Conservation (phyloP, 2,797 vertebrate genomes). For the Artibeus lituratus region DNA sequence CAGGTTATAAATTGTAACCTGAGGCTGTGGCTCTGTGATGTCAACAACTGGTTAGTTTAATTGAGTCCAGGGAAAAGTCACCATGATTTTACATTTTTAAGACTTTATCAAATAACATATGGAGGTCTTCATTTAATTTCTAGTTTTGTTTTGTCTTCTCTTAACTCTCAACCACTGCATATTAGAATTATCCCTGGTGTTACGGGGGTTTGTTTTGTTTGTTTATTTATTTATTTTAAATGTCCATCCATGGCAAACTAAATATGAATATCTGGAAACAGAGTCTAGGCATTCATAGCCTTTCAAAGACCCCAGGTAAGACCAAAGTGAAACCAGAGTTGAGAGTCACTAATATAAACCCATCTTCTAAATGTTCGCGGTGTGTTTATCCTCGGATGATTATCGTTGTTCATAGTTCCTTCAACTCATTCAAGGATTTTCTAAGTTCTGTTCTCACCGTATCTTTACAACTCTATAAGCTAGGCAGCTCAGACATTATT, state of each 20-base stretch:
- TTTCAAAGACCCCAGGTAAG: background rate
- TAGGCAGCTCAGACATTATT: background rate
- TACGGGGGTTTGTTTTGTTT: too few species aligned
- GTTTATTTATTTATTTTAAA: background rate
- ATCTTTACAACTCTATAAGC: background rate
- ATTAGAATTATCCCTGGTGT: background rate
- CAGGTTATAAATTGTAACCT: constrained; percentile 38
- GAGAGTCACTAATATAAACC: background rate
- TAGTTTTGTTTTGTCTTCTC: background rate
- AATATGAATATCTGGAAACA: background rate
- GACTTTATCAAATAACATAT: background rate
- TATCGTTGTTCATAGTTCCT: background rate
- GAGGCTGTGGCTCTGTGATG: constrained; percentile 36
- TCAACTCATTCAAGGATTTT: background rate
- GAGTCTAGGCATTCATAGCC: background rate
- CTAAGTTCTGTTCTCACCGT: background rate
- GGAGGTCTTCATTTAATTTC: background rate
- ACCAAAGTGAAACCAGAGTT: background rate
- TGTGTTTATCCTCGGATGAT: background rate
- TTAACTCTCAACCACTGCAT: background rate
- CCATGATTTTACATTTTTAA: background rate
- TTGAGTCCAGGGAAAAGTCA: background rate
- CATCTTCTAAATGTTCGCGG: background rate
- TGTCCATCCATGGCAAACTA: background rate
- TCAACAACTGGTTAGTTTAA: constrained; percentile 28